Evolutionary conservation across 2,113 vertebrate species (phyloP), one percentile per base, ranked within the genome.

Genomic region (Lethenteron camtschaticum): DNA sequence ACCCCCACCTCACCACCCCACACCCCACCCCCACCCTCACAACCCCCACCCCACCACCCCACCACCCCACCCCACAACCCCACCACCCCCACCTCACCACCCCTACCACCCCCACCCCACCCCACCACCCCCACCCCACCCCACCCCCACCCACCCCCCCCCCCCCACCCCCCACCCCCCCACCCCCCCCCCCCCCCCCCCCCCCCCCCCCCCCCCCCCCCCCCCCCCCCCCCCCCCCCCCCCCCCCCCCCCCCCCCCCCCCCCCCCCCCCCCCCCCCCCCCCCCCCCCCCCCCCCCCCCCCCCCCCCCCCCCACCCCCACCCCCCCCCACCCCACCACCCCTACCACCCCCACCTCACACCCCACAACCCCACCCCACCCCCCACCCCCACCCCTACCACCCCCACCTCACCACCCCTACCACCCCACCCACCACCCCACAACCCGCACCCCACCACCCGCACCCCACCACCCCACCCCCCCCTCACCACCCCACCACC

Each of bases 271-370:
- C 24, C 2, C 24, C 24, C 41, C 7, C 41, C 41, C 41, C 24
- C 24, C 4, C 24, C 24, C 20, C 24, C 24, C 41, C 41, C 6
- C 12, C 41, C 69, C 56, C 14, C 66, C 1, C 20, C 20, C 20
- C 2, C 11, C 24, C 24, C 24, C 3, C 41, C 41, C 5, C 41
- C 6, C 6, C 24, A 11, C 3, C 24, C 24, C 1, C 24, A 5
- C 24, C 2, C 58, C 10, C 18, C 24, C 13, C 72, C 72, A 72
- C 70, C 55, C 72, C 56, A 72, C 70, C 55, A 73, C 56, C 58
- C 58, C 20, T 20, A 20, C 20, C 20, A 20, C 20, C 20, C 20
- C 20, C 20, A 20, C 20, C 20, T 20, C 20, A 20, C 20, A 18
- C 20, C 69, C 56, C 14, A 1, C 68, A 70, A 69, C 70, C 55